These are phyloP conservation scores for Monarcha castaneiventris DNA, from an alignment of 2,113 vertebrate genomes.

Conservation along the genomic window DNA sequence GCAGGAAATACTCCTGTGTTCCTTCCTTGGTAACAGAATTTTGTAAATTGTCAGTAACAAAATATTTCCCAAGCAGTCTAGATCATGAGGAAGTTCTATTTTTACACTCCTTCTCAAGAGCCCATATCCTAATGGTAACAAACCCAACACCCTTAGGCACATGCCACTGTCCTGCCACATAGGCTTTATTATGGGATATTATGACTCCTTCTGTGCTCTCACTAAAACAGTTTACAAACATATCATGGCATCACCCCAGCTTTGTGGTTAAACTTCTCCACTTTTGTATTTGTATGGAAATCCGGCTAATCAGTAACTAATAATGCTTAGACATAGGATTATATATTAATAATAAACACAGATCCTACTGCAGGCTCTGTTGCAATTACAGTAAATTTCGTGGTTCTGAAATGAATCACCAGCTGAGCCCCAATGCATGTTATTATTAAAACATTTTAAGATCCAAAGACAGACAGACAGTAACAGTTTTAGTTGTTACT, in stretches of 20 bases:
- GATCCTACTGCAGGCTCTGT: not conserved
- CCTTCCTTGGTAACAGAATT: not conserved
- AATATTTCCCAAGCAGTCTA: not conserved
- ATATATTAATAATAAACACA: not conserved
- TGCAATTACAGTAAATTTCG: not conserved
- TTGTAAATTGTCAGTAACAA: not conserved
- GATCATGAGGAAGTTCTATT: not conserved
- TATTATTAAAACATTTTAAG: not conserved
- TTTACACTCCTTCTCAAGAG: not conserved
- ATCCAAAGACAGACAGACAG: not conserved
- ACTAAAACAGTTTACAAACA: not conserved
- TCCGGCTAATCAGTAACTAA: not conserved
- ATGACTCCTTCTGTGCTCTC: not conserved
- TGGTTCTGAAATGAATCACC: not conserved
- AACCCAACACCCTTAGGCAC: not conserved
- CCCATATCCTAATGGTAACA: not conserved
- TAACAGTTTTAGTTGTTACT: not conserved
- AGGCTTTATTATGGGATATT: not conserved
- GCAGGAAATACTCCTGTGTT: not conserved
- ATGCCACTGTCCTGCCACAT: not conserved
- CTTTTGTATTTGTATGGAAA: not conserved
- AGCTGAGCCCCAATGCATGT: not conserved
- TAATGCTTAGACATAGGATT: not conserved
- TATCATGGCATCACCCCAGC: not conserved
- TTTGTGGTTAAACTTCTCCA: not conserved